Base-by-base conservation (phyloP, 1,140 invertebrate genomes). In the Philopotamus ludificatus region DNA sequence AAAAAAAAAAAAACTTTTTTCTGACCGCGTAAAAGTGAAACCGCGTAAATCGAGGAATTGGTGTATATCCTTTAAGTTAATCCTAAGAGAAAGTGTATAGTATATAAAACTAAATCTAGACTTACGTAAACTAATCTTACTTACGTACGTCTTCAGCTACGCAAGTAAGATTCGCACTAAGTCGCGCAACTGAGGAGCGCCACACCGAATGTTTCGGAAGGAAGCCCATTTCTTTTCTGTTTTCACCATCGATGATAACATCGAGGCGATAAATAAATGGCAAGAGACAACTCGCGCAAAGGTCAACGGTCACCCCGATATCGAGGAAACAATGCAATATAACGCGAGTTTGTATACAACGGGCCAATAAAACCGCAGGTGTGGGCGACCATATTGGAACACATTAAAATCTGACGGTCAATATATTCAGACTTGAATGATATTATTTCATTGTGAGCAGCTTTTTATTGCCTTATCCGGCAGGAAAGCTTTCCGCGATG, bases 271-370 rank as follows among this genome's bases (percentile, higher is more conserved):
- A 47, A 47, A 47, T 47, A 47, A 8, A 47, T 39, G 21, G 26
- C 9, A 10, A 39, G 49, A 23, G 65, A 61, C 58, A 66, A 45
- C 63, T 58, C 58, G 51, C 15, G 15, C 16, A 62, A 55, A 51
- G 65, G 59, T 44, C 41, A 67, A 62, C 34, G 51, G 65, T 63
- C 51, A 58, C 49, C 21, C 44, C 42, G 44, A 67, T 63, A 67
- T 21, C 51, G n/a, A 39, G 28, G 25, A 63, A 58, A 58, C 59
- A 63, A 67, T 67, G 65, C 60, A 50, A 63, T 45, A 67, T 63
- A 44, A 59, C 59, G 54, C 34, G 39, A 18, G 41, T 65, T 21
- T 20, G 53, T 39, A 34, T n/a, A 41, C 54, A 53, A 54, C 65
- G 25, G 44, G 34, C 54, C 55, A 67, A 63, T 63, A 67, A 67